Evolutionary conservation across 2,888 invertebrate species (phyloP), one percentile per base, ranked within the genome.

Genomic region (Megaustenia siamemsis): DNA sequence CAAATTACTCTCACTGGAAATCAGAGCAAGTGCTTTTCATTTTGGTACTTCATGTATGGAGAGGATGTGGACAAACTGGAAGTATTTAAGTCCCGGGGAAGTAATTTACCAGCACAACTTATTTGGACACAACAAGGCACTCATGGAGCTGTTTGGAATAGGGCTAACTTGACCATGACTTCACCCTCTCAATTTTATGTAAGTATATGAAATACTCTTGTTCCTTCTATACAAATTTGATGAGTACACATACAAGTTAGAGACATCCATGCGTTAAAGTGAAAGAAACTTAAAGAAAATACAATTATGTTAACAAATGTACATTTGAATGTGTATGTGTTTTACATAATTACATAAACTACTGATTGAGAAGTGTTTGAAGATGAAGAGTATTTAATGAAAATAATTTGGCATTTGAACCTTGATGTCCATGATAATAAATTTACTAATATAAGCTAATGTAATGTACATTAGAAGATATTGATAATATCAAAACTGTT

Each of bases 11-110:
- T 87, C 2, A 75, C 82, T 24, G 69, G 18, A 10, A 86, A 80
- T 53, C 87, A 86, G 38, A 79, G 83, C 79, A 82, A 86, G 28
- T 93, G 93, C 82, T 88, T 93, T 69, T 89, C 90, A 73, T 92
- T 93, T 86, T 92, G 91, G 91, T 93, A 92, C 87, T 92, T 92
- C 86, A 93, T 93, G 93, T 91, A 90, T 86, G 93, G 93, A 35
- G 89, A 90, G 49, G 87, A 90, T 85, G 90, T 93, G 21, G 91
- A 90, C 86, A 88, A 86, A 12, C 83, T 93, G 28, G 89, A 91
- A 68, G 85, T 93, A 10, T 89, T 89, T 69, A 78, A 89, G 28
- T 86, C 86, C 38, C 49, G 12, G 83, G 87, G 35, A 45, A 79
- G 12, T 79, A 77, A 63, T 18, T 12, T 6, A 10, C n/a, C n/a